phyloP scores from a whole-genome alignment of 2,113 vertebrate genomes.

The Rhabdornis inornatus region DNA sequence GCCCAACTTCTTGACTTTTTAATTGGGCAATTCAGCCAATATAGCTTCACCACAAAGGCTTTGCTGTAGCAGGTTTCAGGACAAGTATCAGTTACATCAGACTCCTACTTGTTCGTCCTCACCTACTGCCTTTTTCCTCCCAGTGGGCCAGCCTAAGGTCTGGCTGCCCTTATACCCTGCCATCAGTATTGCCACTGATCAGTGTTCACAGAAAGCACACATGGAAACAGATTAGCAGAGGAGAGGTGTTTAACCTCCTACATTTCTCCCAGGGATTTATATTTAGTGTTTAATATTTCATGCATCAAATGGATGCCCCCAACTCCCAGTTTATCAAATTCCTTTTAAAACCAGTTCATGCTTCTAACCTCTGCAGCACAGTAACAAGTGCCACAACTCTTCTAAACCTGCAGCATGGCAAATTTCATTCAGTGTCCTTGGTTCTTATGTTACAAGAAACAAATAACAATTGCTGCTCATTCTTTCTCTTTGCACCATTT shows the following conservation, averaged over 20 bases:
- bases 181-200: neutral
- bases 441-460: neutral
- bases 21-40: neutral
- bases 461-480: neutral
- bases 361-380: neutral
- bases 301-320: neutral
- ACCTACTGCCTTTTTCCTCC: neutral
- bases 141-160: neutral
- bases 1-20: neutral
- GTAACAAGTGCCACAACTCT: neutral
- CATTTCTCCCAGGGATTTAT: neutral
- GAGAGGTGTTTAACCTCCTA: neutral
- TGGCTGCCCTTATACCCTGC: neutral
- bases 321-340: neutral
- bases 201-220: accelerated
- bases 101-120: neutral
- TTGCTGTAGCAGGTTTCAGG: neutral
- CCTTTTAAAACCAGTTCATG: neutral
- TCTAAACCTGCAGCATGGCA: neutral
- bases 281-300: neutral
- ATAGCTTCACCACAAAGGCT: neutral
- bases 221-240: neutral
- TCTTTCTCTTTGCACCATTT: neutral
- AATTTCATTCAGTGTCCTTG: neutral
- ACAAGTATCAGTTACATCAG: neutral